Evolutionary conservation across 2,113 vertebrate species (phyloP).

Genomic region (Actenoides hombroni): DNA sequence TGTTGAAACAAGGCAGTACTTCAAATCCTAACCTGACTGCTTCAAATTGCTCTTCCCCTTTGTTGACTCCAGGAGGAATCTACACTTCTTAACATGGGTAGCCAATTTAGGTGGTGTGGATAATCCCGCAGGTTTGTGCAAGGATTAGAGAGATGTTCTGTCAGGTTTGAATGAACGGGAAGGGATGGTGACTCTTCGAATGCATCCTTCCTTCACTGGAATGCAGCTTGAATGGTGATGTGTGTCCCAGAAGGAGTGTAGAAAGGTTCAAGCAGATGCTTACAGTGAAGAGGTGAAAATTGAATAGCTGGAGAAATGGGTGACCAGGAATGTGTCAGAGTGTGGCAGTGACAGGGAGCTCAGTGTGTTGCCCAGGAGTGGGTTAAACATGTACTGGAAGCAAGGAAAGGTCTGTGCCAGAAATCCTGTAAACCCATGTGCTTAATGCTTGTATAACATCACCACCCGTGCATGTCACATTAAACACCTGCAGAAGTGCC

Average conservation of each 20-base stretch:
- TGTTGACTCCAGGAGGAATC: background rate
- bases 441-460: background rate
- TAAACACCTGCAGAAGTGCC: constrained; percentile 11
- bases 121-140: background rate
- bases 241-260: background rate
- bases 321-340: background rate
- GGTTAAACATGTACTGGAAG: background rate
- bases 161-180: background rate
- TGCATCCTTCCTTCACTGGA: background rate
- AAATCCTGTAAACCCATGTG: background rate
- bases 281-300: background rate
- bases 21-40: background rate
- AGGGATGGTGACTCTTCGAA: background rate
- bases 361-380: background rate
- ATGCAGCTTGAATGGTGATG: background rate
- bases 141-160: background rate
- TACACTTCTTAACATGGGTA: background rate
- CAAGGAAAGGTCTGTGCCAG: background rate
- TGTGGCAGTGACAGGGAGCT: background rate
- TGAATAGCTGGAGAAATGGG: background rate
- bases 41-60: background rate
- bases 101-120: background rate
- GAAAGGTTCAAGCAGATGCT: background rate
- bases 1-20: background rate
- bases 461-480: background rate